Percentiles rank a stretch among this genome's conserved stretches.
Conservation (phyloP, 1,140 invertebrate species). For the Globodera ellingtonae region DNA sequence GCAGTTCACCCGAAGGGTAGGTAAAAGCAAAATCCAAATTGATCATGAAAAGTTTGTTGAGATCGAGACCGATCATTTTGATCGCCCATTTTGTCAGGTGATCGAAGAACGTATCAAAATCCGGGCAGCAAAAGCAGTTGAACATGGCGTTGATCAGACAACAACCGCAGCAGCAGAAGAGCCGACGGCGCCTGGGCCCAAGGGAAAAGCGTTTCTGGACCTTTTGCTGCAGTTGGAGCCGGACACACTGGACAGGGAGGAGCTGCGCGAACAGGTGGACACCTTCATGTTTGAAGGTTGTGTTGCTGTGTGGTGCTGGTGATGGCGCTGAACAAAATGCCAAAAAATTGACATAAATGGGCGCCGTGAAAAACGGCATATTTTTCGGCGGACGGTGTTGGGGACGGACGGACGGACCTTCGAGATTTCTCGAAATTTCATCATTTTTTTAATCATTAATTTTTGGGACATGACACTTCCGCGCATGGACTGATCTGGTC, state of each 20-base stretch:
- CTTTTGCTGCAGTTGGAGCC: slow-evolving; percentile 78
- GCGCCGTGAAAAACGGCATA: too few species aligned
- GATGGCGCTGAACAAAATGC: too few species aligned
- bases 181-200: slow-evolving; percentile 60
- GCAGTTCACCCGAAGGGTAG: slow-evolving; percentile 45
- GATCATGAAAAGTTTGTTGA: slow-evolving; percentile 8
- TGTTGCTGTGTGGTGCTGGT: slow-evolving; percentile 8
- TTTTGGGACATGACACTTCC: slow-evolving; percentile 45
- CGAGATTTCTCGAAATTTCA: too few species aligned
- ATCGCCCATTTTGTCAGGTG: background rate
- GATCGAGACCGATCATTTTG: background rate
- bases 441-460: slow-evolving; percentile 19
- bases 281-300: slow-evolving; percentile 77
- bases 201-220: slow-evolving; percentile 87
- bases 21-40: slow-evolving; percentile 30
- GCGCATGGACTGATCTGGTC: slow-evolving; percentile 38
- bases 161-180: background rate
- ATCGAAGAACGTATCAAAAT: slow-evolving; percentile 7
- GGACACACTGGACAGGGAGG: slow-evolving; percentile 68
- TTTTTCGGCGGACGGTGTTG: too few species aligned
- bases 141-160: too few species aligned
- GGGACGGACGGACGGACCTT: too few species aligned
- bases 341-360: too few species aligned
- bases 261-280: slow-evolving; percentile 75
- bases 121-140: background rate